Percentiles rank a stretch among this genome's conserved stretches.
These are phyloP conservation scores for Hypercompe scribonia DNA, from an alignment of 2,888 invertebrate species.

Conservation along the genomic window DNA sequence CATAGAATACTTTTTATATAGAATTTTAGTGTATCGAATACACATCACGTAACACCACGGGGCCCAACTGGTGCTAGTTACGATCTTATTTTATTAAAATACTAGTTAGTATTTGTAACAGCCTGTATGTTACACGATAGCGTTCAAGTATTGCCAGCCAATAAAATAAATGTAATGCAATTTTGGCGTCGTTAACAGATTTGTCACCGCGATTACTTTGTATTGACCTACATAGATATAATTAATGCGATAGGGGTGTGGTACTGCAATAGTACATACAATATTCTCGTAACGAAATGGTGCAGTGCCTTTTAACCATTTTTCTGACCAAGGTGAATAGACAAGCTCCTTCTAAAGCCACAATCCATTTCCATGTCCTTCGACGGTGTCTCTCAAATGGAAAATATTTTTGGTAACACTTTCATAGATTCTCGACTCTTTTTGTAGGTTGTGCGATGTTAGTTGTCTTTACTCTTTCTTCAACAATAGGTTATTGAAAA, in stretches of 20 bases:
- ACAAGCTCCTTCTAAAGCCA: not conserved
- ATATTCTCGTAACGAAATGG: not conserved
- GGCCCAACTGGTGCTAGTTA: no score
- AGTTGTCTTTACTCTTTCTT: no score
- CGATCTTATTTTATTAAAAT: no score
- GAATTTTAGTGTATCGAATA: no score
- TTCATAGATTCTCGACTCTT: no score
- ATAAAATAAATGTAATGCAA: not conserved
- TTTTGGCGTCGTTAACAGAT: not conserved
- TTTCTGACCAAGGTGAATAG: not conserved
- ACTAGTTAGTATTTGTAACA: not conserved
- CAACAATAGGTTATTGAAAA: no score
- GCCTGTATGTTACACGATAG: not conserved
- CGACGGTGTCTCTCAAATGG: no score
- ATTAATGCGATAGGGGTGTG: not conserved
- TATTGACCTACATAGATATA: constrained; percentile 1
- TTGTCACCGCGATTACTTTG: not conserved
- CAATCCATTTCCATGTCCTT: not conserved
- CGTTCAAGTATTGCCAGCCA: not conserved
- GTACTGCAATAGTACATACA: not conserved
- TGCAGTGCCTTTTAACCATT: not conserved
- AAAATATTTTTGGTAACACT: no score
- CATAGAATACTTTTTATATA: no score
- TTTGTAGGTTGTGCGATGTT: no score
- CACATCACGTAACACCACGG: no score